Evolutionary conservation across 2,797 vertebrate genomes (phyloP), one percentile per base, ranked within the genome.

Genomic region (Gobio occitaniae): DNA sequence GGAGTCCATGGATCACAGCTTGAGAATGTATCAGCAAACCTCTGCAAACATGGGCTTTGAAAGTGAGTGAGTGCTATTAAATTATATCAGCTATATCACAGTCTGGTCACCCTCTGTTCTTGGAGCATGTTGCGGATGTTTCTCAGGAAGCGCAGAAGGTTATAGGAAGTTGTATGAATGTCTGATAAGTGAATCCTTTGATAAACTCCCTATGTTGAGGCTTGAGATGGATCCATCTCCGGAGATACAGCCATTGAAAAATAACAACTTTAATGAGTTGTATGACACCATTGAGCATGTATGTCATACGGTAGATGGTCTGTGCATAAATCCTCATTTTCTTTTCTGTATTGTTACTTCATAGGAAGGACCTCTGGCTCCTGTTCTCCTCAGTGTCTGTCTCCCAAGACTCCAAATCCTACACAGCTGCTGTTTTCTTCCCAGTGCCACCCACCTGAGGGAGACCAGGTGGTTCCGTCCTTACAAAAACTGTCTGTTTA

Each of bases 391-490:
- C 88, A 29, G 94, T 8, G 85, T 94, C 68, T 92, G 90, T 90
- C 93, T 36, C 79, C 92, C 85, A 94, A 89, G 50, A 94, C 92
- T 84, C 88, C 92, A 63, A 91, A 90, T 85, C 90, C 93, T 70
- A 89, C 93, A 80, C 87, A 92, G 54, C 48, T 94, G 19, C 83
- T 90, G 52, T 88, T 94, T 8, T 87, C 93, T 72, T 88, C 88
- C 50, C 76, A 78, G 1, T 91, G 91, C 63, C 86, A 75, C 84
- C 84, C 87, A 0, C 91, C 90, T 41, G 95, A 94, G 63, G 96
- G 97, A 48, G 96, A 97, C 80, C 95, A 95, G 54, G 93, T 97
- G 0, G 76, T 96, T 52, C 95, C 96, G 21, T 95, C 95, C 13
- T 94, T 98, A 54, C 95, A 95, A 89, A 96, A 94, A 90, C 94